Evolutionary conservation across 2,113 vertebrate species (phyloP).

Genomic region (Rhipidura dahli): DNA sequence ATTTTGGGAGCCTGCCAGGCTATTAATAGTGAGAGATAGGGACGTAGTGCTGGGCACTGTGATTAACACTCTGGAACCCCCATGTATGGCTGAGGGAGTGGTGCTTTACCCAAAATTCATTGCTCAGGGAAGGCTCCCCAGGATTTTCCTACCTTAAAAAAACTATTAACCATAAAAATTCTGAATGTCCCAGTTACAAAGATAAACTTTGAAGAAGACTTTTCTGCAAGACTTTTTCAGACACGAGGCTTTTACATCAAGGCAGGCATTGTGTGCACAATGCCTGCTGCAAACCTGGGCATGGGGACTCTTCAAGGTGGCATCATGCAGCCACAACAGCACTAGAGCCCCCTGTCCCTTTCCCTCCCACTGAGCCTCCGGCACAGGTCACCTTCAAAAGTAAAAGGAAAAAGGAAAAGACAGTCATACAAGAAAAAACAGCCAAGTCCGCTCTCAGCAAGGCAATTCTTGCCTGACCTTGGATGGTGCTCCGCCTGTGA

Average conservation of each 20-base stretch:
- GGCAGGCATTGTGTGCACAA: accelerated
- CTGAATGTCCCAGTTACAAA: background rate
- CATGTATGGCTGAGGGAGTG: accelerated
- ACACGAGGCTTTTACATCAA: accelerated
- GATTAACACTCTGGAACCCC: background rate
- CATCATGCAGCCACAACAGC: accelerated
- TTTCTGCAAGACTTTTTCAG: background rate
- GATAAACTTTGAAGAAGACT: background rate
- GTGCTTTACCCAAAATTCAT: background rate
- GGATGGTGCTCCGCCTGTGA: constrained; percentile 35
- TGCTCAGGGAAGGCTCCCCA: background rate
- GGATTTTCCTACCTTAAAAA: background rate
- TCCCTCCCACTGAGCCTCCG: accelerated
- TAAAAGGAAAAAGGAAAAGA: background rate
- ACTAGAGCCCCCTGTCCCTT: background rate
- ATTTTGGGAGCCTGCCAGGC: background rate
- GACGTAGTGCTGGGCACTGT: background rate
- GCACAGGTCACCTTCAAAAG: background rate
- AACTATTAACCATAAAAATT: background rate
- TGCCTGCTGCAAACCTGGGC: background rate
- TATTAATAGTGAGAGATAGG: background rate
- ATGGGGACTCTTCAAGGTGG: background rate
- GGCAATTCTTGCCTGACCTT: constrained; percentile 61
- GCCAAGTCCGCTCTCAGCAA: constrained; percentile 20
- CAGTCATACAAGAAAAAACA: constrained; percentile 43